These are phyloP conservation scores for Limnephilus lunatus DNA, from an alignment of 2,888 invertebrate genomes.

Conservation along the genomic window DNA sequence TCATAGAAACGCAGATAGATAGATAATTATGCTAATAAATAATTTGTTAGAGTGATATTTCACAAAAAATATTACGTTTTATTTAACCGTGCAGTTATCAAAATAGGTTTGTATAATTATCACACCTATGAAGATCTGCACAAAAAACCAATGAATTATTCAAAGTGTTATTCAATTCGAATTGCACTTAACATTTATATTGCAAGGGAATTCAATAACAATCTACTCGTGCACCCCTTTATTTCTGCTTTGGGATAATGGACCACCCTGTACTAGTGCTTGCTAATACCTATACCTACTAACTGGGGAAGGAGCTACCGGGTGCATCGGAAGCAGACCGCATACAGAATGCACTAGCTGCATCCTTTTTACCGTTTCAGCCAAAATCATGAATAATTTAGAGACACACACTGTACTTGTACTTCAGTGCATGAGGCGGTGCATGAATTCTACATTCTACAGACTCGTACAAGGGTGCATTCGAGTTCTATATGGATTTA, in stretches of 20 bases:
- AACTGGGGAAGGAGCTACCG: neutral
- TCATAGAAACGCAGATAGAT: too few relatives aligned
- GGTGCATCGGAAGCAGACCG: constrained; percentile 38
- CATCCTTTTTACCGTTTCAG: constrained; percentile 59
- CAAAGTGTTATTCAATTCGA: neutral
- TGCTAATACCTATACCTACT: neutral
- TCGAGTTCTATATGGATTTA: neutral
- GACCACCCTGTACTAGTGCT: constrained; percentile 1
- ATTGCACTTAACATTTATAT: constrained; percentile 33
- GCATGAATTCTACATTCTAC: constrained; percentile 15
- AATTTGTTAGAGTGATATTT: too few relatives aligned
- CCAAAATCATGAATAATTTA: constrained; percentile 65
- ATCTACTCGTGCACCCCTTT: constrained; percentile 27
- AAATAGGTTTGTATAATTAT: neutral
- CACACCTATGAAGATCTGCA: neutral
- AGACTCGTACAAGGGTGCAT: neutral
- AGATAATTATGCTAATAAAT: too few relatives aligned
- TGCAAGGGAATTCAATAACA: constrained; percentile 18
- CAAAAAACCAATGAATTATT: neutral
- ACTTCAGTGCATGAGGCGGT: neutral
- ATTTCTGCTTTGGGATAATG: constrained; percentile 31
- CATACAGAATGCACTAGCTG: constrained; percentile 45
- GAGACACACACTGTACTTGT: constrained; percentile 39
- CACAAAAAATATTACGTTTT: too few relatives aligned
- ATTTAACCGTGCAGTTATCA: too few relatives aligned